phyloP scores from a whole-genome alignment of 2,797 vertebrate genomes.

The Crax fasciolata region DNA sequence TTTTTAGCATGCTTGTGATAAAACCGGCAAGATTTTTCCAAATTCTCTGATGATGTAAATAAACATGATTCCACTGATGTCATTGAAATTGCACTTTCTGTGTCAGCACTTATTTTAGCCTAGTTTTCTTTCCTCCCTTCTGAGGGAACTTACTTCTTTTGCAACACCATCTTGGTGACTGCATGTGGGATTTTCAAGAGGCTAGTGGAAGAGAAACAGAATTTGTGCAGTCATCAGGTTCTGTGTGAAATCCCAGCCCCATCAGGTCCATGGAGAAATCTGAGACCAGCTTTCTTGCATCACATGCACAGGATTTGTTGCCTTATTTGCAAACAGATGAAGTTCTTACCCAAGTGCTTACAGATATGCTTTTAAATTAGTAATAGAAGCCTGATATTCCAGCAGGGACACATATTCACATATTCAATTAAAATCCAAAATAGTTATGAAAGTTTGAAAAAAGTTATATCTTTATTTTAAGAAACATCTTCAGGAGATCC shows the following conservation, averaged over 20 bases:
- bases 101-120: slow-evolving; percentile 38
- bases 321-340: background rate
- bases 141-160: background rate
- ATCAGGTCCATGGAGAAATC: background rate
- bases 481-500: background rate
- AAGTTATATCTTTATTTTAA: slow-evolving; percentile 12
- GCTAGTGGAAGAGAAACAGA: background rate
- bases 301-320: background rate
- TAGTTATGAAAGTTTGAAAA: background rate
- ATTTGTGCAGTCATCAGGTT: background rate
- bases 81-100: background rate
- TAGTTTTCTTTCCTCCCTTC: slow-evolving; percentile 13
- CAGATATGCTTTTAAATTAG: background rate
- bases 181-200: background rate
- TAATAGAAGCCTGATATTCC: background rate
- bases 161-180: background rate
- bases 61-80: slow-evolving; percentile 9
- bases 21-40: slow-evolving; percentile 6
- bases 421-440: background rate
- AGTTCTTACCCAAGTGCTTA: background rate
- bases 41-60: slow-evolving; percentile 55
- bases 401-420: background rate
- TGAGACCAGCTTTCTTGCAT: background rate
- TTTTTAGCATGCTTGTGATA: slow-evolving; percentile 57
- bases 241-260: background rate